Conservation (phyloP, 92 coral and sea anemone species). For the Zoanthus sociatus region DNA sequence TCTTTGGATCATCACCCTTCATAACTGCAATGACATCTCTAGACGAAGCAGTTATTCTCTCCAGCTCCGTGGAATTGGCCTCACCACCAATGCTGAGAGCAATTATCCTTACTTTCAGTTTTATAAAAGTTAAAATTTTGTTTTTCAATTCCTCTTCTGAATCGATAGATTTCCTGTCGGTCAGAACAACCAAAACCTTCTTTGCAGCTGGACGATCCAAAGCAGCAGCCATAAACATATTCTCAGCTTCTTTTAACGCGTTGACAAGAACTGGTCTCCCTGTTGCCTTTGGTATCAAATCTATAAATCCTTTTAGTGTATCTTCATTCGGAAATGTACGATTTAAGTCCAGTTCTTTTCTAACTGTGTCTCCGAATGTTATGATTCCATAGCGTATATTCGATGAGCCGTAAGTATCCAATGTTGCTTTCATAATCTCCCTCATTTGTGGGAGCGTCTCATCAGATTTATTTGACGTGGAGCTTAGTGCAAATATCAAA, state of each 20-base stretch:
- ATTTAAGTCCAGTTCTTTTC: slow-evolving; percentile 68
- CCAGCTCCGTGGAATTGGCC: slow-evolving; percentile 74
- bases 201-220: slow-evolving; percentile 87
- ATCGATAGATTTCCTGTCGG: slow-evolving; percentile 76
- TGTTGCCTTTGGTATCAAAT: slow-evolving; percentile 54
- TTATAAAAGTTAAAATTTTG: slow-evolving; percentile 69
- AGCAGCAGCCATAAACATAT: slow-evolving; percentile 60
- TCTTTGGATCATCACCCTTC: slow-evolving; percentile 47
- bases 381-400: slow-evolving; percentile 81
- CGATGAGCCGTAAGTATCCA: slow-evolving; percentile 70
- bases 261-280: slow-evolving; percentile 72
- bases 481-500: slow-evolving; percentile 82
- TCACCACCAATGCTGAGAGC: slow-evolving; percentile 70
- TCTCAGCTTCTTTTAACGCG: slow-evolving; percentile 69
- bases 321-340: slow-evolving; percentile 63
- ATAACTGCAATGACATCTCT: slow-evolving; percentile 66
- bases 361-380: slow-evolving; percentile 73
- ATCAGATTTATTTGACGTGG: slow-evolving; percentile 72
- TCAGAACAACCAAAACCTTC: slow-evolving; percentile 83
- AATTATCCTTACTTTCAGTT: slow-evolving; percentile 65
- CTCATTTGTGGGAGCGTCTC: slow-evolving; percentile 67
- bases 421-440: slow-evolving; percentile 68
- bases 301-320: slow-evolving; percentile 62
- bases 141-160: slow-evolving; percentile 66
- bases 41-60: slow-evolving; percentile 61